Conservation (phyloP, 2,797 vertebrate species). For the Tolypeutes matacus region DNA sequence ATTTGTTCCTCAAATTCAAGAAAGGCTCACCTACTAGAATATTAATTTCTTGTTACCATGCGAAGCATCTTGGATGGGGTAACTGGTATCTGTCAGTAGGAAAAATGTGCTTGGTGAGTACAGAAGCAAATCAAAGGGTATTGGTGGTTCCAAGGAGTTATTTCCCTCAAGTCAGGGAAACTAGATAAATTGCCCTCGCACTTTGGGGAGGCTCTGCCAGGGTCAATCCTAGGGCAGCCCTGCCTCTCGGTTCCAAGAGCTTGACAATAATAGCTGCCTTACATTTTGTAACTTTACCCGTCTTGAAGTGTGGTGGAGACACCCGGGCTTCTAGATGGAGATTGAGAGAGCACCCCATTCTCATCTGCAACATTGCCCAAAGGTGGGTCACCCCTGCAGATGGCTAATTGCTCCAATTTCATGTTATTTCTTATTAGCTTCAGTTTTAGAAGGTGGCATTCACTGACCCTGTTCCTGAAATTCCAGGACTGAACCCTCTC, state of each 20-base stretch:
- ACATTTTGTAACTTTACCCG: not conserved
- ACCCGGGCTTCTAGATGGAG: not conserved
- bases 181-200: not conserved
- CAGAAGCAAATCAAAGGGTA: not conserved
- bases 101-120: not conserved
- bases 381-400: not conserved
- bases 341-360: not conserved
- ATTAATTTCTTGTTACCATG: not conserved
- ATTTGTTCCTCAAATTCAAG: not conserved
- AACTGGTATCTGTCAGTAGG: not conserved
- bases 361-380: not conserved
- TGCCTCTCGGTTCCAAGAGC: not conserved
- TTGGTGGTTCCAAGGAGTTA: not conserved
- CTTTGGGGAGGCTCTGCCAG: not conserved
- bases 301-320: not conserved
- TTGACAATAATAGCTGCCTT: not conserved
- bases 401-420: constrained; percentile 30
- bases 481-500: constrained; percentile 16
- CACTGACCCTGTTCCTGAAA: constrained; percentile 52
- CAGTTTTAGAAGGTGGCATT: constrained; percentile 26
- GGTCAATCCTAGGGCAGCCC: not conserved
- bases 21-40: not conserved
- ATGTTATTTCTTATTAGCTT: constrained; percentile 34
- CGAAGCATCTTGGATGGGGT: not conserved
- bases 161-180: not conserved